Evolutionary conservation across 35 echinoderm and acorn worm species (phyloP), one percentile per base, ranked within the genome.

Genomic region (Amphiura filiformis): DNA sequence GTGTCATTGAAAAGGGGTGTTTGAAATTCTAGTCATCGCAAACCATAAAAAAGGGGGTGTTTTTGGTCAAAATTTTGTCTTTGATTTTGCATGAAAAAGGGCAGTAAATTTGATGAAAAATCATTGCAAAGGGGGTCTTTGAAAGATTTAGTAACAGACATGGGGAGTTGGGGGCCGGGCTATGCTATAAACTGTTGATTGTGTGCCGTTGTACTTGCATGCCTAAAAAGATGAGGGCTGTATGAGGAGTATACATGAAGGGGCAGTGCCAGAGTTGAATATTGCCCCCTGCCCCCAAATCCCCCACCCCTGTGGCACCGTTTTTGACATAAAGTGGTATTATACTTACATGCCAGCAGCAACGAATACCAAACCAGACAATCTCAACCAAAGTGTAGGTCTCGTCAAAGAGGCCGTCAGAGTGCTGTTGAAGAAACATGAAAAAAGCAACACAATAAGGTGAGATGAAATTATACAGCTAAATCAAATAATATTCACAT

Each of bases 311-410:
- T 11, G 44, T 11, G 44, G 44, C 44, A 52, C 44, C 7, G 7
- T 52, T 20, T 52, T 20, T 52, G 44, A 52, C 7, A 52, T 11
- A 52, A 52, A 52, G 7, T 20, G 5, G 28, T 7, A 11, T 7
- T 84, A 36, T 34, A 86, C 84, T 34, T 86, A 86, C 84, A 65
- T 75, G 32, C 32, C 65, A 86, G 22, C 65, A 37, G 57, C 57
- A 65, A 35, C 57, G 33, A 36, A 86, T 0, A n/a, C 57, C 1
- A 41, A 86, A 86, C 84, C 49, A 86, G 35, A 86, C 37, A 2
- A 86, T 65, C 64, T 86, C 84, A 65, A 31, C 84, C 56, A 86
- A 37, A 5, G 75, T 75, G 0, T 37, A 31, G 28, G 56, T 18
- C 34, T 86, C 64, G 75, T 32, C 18, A 11, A 35, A n/a, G 75